Base-by-base conservation (phyloP, 2,113 vertebrate species). In the Xiphias gladius region DNA sequence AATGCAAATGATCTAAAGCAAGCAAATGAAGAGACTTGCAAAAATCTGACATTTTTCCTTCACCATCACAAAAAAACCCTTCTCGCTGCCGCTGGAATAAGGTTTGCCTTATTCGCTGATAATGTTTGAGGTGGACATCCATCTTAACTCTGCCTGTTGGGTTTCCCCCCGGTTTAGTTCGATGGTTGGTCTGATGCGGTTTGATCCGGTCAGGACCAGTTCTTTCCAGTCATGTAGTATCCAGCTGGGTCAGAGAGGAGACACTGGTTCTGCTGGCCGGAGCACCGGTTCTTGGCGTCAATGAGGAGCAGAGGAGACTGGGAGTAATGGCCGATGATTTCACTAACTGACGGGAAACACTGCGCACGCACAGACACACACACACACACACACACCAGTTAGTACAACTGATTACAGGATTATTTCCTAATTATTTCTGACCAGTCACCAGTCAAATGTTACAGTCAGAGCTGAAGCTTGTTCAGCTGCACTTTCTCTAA, bases 301-400 rank as follows among this genome's bases (percentile, higher is more conserved):
- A 99, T 99, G 83, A 99, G 95, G 62, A 98, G 94, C 86, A 99
- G 95, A 1, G 97, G 96, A 86, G 93, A 96, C 85, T 96, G 96
- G 76, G 90, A 95, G 93, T 98, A 97, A 88, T 97, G 96, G 24
- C 92, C 89, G 73, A 99, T 96, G 67, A 99, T 99, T 55, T 93
- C 96, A 28, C 89, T 89, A 78, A 99, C 98, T 14, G 96, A 96
- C 2, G 90, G 70, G 88, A 99, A 99, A 46, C 93, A 84, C 96
- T 96, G 86, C 7, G 2, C 32, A 57, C 32, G 57, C 62, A 79
- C 48, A 58, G 52, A 41, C 69, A 76, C 70, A 79, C 73, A 75
- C 43, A 77, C 57, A 70, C 43, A 71, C 67, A 64, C 68, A 58
- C 54, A 54, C 12, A 1, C 0, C 7, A 1, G 24, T 22, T 22